phyloP scores from a whole-genome alignment of 2,113 vertebrate species.

The Spheniscus mendiculus region DNA sequence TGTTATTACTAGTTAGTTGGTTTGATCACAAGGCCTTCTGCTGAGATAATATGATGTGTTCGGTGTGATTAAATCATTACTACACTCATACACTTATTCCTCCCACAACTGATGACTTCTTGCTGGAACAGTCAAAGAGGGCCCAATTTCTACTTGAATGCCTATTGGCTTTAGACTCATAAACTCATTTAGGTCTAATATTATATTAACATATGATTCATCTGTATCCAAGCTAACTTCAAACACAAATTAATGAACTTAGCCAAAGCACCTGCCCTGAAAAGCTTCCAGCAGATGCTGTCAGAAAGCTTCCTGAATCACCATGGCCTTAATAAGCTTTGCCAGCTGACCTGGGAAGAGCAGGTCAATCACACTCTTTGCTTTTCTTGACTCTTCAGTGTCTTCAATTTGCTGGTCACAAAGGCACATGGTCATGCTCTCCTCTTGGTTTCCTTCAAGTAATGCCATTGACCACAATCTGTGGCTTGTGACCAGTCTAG shows the following conservation, averaged over 20 bases:
- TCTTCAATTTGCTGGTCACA: neutral
- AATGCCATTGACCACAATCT: neutral
- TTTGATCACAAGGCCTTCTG: neutral
- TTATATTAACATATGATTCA: neutral
- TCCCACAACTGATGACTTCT: neutral
- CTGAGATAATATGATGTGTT: neutral
- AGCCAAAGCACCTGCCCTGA: neutral
- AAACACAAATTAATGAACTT: neutral
- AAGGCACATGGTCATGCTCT: rapidly evolving
- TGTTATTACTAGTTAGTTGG: neutral
- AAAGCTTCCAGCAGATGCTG: neutral
- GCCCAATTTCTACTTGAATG: neutral
- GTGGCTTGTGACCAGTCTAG: neutral
- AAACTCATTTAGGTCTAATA: neutral
- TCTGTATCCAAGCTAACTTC: neutral
- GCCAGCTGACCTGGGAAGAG: neutral
- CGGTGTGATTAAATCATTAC: neutral
- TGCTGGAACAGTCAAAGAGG: neutral
- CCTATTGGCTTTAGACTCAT: neutral
- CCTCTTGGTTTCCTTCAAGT: neutral
- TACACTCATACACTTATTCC: neutral
- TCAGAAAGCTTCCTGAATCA: neutral
- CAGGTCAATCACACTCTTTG: neutral
- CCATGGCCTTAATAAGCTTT: neutral
- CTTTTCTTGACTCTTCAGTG: neutral